Base-by-base conservation (phyloP, 1,140 invertebrate species). In the Coenobita brevimanus region DNA sequence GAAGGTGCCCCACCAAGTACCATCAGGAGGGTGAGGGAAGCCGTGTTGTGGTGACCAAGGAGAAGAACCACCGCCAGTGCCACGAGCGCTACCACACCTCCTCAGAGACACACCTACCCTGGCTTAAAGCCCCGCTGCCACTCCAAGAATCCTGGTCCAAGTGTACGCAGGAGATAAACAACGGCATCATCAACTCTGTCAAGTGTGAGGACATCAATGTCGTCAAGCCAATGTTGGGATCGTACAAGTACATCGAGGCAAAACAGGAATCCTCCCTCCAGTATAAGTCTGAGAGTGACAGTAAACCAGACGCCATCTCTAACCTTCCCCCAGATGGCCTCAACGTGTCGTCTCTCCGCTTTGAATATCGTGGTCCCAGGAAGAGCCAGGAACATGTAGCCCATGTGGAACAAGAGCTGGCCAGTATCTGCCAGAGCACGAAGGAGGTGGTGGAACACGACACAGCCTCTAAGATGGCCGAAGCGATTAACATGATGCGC, bases 31-130 rank as follows among this genome's bases (percentile, higher is more conserved):
- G 24, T 3, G 69, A 89, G n/a, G 60, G 79, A 43, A 79, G 71
- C n/a, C 73, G 41, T 4, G 71, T 89, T 33, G 24, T 76, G 33
- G 83, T 89, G 1, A 82, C 36, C 17, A 86, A 87, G 73, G 36
- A 76, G 33, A 89, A 89, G 67, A 71, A 89, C 57, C 89, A 89
- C 43, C 83, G 79, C 8, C 57, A 71, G 15, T 89, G 89, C 46
- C 64, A 76, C 13, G 33, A 89, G 15, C 82, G 78, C 30, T 89
- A 89, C 69, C 57, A 54, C 17, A 82, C 80, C 60, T 57, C 83
- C 3, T 73, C 71, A 17, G 80, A 89, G 67, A 85, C 82, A n/a
- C 38, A 67, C 43, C 36, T 71, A 13, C 50, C 76, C 2, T 78
- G 67, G 50, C 79, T 89, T n/a, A 89, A 78, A 62, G 84, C 81